These are phyloP conservation scores for Accipiter cooperii DNA, from an alignment of 2,113 vertebrate genomes.

Conservation along the genomic window DNA sequence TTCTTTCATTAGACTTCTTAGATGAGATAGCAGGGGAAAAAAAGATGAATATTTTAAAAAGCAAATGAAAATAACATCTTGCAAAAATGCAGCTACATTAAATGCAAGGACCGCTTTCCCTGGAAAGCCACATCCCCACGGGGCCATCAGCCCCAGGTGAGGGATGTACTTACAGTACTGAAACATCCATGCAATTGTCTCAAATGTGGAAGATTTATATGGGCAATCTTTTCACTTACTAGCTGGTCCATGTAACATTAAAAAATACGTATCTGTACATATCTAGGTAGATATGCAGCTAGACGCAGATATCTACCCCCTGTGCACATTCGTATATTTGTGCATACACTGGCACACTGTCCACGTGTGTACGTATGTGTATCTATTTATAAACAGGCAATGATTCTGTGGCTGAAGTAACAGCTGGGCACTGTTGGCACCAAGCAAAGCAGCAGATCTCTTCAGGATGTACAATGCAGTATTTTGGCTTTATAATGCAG, in stretches of 20 bases:
- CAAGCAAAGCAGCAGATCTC: background rate
- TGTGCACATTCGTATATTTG: accelerated
- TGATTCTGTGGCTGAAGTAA: background rate
- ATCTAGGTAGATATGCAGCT: background rate
- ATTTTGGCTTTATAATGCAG: background rate
- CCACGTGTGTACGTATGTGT: accelerated
- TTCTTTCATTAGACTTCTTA: slow-evolving; percentile 26
- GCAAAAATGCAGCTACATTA: background rate
- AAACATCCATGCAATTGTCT: background rate
- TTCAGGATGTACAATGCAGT: background rate
- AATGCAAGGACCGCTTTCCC: background rate
- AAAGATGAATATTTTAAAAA: background rate
- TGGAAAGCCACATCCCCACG: background rate
- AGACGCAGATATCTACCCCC: background rate
- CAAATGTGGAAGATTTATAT: background rate
- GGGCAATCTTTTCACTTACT: background rate
- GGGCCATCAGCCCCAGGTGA: background rate
- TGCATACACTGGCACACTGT: background rate
- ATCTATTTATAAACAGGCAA: background rate
- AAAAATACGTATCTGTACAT: background rate
- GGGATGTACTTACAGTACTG: background rate
- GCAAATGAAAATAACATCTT: background rate
- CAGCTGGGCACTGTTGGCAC: background rate
- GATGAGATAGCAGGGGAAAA: slow-evolving; percentile 14
- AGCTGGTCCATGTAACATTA: background rate